phyloP scores from a whole-genome alignment of 2,797 vertebrate genomes.

The Vireo griseus region DNA sequence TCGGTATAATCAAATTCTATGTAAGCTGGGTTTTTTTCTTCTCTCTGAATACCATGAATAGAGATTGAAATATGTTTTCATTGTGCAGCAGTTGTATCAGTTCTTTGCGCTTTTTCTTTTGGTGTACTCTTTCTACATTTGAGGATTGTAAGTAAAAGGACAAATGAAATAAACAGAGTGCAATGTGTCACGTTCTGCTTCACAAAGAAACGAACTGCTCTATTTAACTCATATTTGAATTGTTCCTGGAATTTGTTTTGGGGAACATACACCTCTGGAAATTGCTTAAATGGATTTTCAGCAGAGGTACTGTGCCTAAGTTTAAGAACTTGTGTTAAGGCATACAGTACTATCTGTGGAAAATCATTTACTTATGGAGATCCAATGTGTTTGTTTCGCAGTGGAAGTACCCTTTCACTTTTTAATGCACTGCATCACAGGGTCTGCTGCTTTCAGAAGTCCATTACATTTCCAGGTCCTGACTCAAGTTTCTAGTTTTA shows the following conservation, averaged over 20 bases:
- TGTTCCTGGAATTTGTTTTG: not conserved
- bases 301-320: not conserved
- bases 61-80: not conserved
- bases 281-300: not conserved
- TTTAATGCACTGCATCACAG: constrained; percentile 64
- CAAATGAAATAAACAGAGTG: not conserved
- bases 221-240: not conserved
- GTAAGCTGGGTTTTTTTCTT: not conserved
- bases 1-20: not conserved
- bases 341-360: not conserved
- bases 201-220: not conserved
- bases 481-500: not conserved
- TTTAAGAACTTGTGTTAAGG: not conserved
- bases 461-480: constrained; percentile 48
- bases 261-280: not conserved
- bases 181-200: not conserved
- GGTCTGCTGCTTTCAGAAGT: constrained; percentile 63
- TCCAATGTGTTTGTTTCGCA: constrained; percentile 2
- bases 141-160: not conserved
- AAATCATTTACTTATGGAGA: not conserved
- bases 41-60: not conserved
- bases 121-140: not conserved
- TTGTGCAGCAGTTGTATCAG: not conserved
- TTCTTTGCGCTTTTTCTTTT: not conserved
- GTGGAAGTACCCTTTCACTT: constrained; percentile 71